Conservation (phyloP, 2,113 vertebrate genomes). For the Maylandia zebra region DNA sequence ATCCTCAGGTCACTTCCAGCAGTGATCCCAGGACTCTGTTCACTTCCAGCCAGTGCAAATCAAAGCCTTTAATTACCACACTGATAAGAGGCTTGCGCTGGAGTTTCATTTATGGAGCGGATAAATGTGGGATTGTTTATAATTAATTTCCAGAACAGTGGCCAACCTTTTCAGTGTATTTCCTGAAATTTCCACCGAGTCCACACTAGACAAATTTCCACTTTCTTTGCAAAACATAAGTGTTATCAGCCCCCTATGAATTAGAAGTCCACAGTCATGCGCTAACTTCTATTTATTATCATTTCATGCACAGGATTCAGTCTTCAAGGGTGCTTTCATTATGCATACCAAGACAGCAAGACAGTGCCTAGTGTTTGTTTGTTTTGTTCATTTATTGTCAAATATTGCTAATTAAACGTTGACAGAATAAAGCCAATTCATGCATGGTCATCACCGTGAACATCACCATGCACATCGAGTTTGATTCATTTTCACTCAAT, state of each 20-base stretch:
- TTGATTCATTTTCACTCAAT: background rate
- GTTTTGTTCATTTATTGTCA: background rate
- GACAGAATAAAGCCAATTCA: background rate
- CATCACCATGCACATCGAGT: background rate
- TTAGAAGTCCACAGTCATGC: background rate
- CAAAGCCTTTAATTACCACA: background rate
- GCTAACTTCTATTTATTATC: background rate
- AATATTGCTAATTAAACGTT: background rate
- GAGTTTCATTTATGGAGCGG: background rate
- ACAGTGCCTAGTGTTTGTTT: background rate
- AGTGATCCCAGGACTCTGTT: background rate
- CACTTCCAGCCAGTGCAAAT: background rate
- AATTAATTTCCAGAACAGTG: background rate
- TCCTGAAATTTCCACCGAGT: background rate
- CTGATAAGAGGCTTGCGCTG: background rate
- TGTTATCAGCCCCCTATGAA: background rate
- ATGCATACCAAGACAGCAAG: background rate
- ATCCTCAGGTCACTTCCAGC: background rate
- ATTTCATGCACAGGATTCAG: background rate
- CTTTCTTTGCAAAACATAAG: background rate
- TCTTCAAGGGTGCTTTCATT: background rate
- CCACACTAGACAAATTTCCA: background rate
- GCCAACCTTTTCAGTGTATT: background rate
- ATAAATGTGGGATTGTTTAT: background rate
- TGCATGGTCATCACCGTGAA: background rate